These are phyloP conservation scores for Lomographa bimaculata DNA, from an alignment of 2,888 invertebrate genomes.

Conservation along the genomic window DNA sequence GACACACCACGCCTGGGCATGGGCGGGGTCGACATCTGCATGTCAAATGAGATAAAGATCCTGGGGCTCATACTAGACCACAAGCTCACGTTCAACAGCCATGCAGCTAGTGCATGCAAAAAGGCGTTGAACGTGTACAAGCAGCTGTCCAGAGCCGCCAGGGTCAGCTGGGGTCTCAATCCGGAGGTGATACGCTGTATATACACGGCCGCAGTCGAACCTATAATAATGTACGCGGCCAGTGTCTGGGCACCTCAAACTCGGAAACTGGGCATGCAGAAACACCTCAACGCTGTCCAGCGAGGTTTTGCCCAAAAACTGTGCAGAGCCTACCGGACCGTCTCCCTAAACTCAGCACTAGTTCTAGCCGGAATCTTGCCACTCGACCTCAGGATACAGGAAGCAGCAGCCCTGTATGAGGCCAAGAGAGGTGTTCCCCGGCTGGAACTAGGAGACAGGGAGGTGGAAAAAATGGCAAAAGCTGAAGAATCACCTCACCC, in stretches of 20 bases:
- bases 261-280: neutral
- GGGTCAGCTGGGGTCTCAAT: no score
- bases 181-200: no score
- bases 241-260: conserved; percentile 1
- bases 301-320: conserved; percentile 24
- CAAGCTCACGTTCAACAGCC: neutral
- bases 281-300: conserved; percentile 10
- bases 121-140: conserved; percentile 1
- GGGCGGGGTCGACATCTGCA: neutral
- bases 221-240: conserved; percentile 6
- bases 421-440: conserved; percentile 5
- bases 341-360: conserved; percentile 24
- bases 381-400: conserved; percentile 15
- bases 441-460: neutral
- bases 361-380: conserved; percentile 14
- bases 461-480: no score
- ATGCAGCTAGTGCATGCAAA: neutral
- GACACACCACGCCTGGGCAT: neutral
- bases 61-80: neutral
- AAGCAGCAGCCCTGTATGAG: conserved; percentile 11
- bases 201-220: no score
- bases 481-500: no score
- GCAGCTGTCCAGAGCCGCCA: no score
- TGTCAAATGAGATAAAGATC: neutral
- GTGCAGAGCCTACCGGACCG: conserved; percentile 12